Base-by-base conservation (phyloP, 2,113 vertebrate genomes). In the Danionella cerebrum region DNA sequence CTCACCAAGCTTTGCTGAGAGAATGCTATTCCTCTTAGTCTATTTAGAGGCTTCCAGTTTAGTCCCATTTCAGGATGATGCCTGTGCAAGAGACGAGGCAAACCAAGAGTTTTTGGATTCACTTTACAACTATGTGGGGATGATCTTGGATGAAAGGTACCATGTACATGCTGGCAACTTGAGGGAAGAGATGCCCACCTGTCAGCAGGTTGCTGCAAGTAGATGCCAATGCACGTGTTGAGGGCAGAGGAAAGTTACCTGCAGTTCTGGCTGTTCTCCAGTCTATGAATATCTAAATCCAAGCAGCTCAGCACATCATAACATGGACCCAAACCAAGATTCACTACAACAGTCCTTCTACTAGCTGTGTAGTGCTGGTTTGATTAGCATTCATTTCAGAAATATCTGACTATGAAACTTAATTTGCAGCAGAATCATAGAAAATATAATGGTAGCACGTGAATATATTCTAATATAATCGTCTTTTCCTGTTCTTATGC, bases 121-220 rank as follows among this genome's bases (percentile, higher is more conserved):
- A n/a, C n/a, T n/a, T n/a, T n/a, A n/a, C n/a, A n/a, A n/a, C n/a
- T n/a, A n/a, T n/a, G n/a, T n/a, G n/a, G n/a, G n/a, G n/a, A n/a
- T n/a, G n/a, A n/a, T n/a, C n/a, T n/a, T n/a, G n/a, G n/a, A n/a
- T n/a, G n/a, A n/a, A n/a, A n/a, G n/a, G n/a, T n/a, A n/a, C n/a
- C n/a, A n/a, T n/a, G n/a, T n/a, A n/a, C n/a, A n/a, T n/a, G 75
- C 59, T 82, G 83, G 81, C 78, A 78, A 51, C 71, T 29, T 51
- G 48, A 72, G 70, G 76, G 72, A 82, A 80, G 78, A 75, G 52
- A 39, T 25, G 48, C 36, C 31, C 2, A 31, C 62, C 76, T 77
- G 79, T 77, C 73, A 80, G 76, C 38, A 75, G 72, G 79, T 75
- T 59, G 70, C 77, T 82, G 81, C 83, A 74, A 78, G 22, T 58